Base-by-base conservation (phyloP, 1,140 invertebrate genomes). In the Dreissena polymorpha region DNA sequence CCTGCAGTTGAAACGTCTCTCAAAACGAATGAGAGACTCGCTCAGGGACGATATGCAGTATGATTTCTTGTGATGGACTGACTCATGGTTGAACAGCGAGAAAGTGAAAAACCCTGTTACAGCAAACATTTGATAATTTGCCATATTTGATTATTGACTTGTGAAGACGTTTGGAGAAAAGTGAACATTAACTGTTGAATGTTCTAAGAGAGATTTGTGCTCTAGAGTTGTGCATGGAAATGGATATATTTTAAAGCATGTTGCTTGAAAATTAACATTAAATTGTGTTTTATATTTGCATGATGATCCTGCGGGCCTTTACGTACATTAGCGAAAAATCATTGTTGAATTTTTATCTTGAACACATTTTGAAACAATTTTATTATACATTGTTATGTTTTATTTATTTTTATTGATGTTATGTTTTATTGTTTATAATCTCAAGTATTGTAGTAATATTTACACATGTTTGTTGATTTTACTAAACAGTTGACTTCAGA, bases 1-100 rank as follows among this genome's bases (percentile, higher is more conserved):
- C 21, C 79, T 86, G 12, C 86, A 91, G 63, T 79, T 91, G 21
- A 91, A 88, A 76, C 85, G 82, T 65, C 83, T 91, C 85, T 90
- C 91, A 0, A 84, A 90, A 64, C 89, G 89, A 80, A 91, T 91
- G 90, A 91, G 89, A 85, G 81, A 88, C 25, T 81, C 85, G 57
- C 82, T 91, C 25, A 83, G 88, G 73, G 89, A 91, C 63, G 91
- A 91, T 63, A 77, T 83, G 81, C 21, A 63, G n/a, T 83, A 76
- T 77, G 81, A 83, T 53, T 71, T 83, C 79, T 64, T 82, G 79
- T 82, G 79, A 82, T 82, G 7, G 25, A 18, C 14, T 68, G 23
- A 16, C 21, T 27, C 25, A 68, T 8, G 3, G 67, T 27, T 21
- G 14, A 16, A 18, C 14, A 18, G 16, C 2, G 16, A 21, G 18